Percentiles rank a stretch among this genome's conserved stretches.
These are phyloP conservation scores for Brachionus calyciflorus DNA, from an alignment of 1,140 invertebrate genomes.

Conservation along the genomic window DNA sequence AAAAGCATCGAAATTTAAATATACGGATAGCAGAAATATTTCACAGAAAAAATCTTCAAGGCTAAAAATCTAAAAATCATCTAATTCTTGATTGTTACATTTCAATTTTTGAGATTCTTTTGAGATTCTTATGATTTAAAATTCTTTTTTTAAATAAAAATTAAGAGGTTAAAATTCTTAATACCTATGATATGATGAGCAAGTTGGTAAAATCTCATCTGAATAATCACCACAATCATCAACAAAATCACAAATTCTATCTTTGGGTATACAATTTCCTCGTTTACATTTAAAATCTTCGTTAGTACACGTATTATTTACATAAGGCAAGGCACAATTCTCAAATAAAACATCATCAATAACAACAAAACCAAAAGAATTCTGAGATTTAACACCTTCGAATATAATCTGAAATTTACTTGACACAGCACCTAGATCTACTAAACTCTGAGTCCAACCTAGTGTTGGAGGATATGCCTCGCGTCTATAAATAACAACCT, in stretches of 20 bases:
- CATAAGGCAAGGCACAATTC: slow-evolving; percentile 48
- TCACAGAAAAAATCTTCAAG: too few species aligned
- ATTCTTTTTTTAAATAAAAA: too few species aligned
- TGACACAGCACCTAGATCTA: slow-evolving; percentile 49
- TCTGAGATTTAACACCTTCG: slow-evolving; percentile 68
- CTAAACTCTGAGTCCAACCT: slow-evolving; percentile 51
- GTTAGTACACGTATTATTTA: neutral
- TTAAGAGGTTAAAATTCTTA: neutral
- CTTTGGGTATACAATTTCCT: slow-evolving; percentile 54
- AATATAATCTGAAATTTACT: slow-evolving; percentile 67
- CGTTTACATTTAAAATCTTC: slow-evolving; percentile 55
- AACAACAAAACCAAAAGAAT: slow-evolving; percentile 65
- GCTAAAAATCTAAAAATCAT: too few species aligned
- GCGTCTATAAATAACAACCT: neutral
- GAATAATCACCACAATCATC: slow-evolving; percentile 47
- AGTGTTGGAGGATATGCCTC: neutral
- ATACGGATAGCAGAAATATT: too few species aligned
- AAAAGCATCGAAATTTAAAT: too few species aligned
- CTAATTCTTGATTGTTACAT: too few species aligned
- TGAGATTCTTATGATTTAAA: too few species aligned
- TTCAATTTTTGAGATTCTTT: too few species aligned
- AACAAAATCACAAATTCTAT: slow-evolving; percentile 42
- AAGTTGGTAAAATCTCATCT: slow-evolving; percentile 27
- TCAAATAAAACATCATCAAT: slow-evolving; percentile 46
- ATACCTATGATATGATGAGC: slow-evolving; percentile 11